Evolutionary conservation across 2,888 invertebrate species (phyloP).

Genomic region (Tromatobia lineatoria): DNA sequence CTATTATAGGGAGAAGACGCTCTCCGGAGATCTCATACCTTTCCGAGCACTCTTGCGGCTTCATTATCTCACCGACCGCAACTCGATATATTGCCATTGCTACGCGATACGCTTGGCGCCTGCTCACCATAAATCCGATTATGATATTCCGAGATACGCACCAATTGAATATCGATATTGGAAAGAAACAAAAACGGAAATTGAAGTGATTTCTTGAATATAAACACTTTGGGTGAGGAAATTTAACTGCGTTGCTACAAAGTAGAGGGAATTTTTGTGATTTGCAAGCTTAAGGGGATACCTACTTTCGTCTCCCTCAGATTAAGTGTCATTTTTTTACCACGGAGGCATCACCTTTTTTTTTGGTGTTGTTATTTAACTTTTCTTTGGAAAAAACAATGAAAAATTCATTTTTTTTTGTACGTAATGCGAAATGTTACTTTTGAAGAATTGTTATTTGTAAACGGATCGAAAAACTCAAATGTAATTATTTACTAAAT

Average conservation of each 20-base stretch:
- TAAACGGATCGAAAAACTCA: no score
- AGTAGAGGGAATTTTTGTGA: no score
- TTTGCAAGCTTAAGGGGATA: no score
- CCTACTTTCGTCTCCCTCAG: no score
- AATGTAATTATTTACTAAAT: no score
- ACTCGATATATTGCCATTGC: conserved; percentile 53
- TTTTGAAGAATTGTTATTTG: no score
- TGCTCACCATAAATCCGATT: conserved; percentile 35
- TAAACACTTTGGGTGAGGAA: not conserved
- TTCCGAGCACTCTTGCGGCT: conserved; percentile 58
- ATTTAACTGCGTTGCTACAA: not conserved
- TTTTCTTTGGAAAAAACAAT: no score
- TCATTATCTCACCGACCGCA: conserved; percentile 66
- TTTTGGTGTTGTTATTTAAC: no score
- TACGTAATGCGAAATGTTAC: no score
- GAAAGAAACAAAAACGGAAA: conserved; percentile 3
- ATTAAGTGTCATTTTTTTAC: no score
- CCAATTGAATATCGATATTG: not conserved
- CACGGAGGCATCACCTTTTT: no score
- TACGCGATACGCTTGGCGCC: conserved; percentile 44
- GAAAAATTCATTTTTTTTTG: no score
- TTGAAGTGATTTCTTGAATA: conserved; percentile 1
- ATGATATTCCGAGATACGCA: conserved; percentile 14
- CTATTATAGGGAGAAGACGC: conserved; percentile 33
- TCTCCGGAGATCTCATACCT: conserved; percentile 35